Base-by-base conservation (phyloP, 2,113 vertebrate species). In the Toxotes chatareus region DNA sequence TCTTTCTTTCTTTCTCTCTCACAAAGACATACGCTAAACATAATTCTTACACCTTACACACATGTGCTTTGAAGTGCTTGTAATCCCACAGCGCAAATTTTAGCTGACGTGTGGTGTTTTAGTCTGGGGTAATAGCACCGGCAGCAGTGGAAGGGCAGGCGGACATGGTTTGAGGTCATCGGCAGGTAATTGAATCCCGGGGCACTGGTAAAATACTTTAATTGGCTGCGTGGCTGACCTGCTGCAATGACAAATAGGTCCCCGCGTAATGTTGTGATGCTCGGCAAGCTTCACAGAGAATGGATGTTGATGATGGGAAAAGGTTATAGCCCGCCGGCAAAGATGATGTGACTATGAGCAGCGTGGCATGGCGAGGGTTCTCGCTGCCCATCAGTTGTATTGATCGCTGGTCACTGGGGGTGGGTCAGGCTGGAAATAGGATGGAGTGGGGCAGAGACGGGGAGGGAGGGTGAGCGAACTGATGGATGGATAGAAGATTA, bases 341-440 rank as follows among this genome's bases (percentile, higher is more conserved):
- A 86, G 82, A 91, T 91, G 86, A 91, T 91, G 86, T 85, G 90
- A 88, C 80, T 80, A 73, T 73, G 80, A 87, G 83, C 71, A 19
- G 76, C 23, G 14, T 60, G 73, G 75, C 23, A 53, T 71, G 73
- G 65, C 36, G 67, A 66, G 72, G n/a, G 53, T 73, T 81, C 84
- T 79, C 34, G 0, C 63, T 77, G 76, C 63, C 78, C 59, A 85
- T 92, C 84, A 69, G 76, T 66, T 62, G 64, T 88, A 92, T 93
- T 69, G 92, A 93, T 92, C 19, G 82, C 59, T 32, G 32, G 47
- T 59, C 27, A 53, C 11, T 7, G 13, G 36, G 16, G 62, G 27
- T 27, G 27, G 64, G 82, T 64, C 5, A 67, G 42, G 49, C 55
- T 77, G 63, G 64, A 71, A 82, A 70, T 44, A 27, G 61, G 72